These are phyloP conservation scores for Chloropsis hardwickii DNA, from an alignment of 2,113 vertebrate species.

Conservation along the genomic window DNA sequence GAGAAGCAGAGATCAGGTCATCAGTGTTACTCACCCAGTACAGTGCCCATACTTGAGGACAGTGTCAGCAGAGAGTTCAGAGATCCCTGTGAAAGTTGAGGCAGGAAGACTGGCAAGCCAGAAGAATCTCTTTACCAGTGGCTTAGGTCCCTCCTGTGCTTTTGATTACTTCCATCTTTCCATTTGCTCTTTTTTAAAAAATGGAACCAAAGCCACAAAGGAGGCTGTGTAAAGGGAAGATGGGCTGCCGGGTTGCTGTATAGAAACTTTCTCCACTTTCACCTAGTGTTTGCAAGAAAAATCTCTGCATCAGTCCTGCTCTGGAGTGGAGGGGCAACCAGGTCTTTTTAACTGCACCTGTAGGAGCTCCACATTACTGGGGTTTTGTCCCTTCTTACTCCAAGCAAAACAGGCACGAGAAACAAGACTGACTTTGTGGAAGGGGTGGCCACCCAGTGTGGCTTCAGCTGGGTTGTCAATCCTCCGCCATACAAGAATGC, in stretches of 20 bases:
- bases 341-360: neutral
- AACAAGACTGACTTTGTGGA: neutral
- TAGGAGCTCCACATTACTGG: neutral
- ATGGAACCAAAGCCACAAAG: neutral
- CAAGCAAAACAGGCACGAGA: neutral
- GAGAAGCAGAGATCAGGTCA: neutral
- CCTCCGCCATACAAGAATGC: neutral
- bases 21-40: neutral
- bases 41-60: neutral
- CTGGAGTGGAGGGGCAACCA: neutral
- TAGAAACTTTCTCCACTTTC: neutral
- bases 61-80: neutral
- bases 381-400: neutral
- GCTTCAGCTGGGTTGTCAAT: neutral
- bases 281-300: neutral
- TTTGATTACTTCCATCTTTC: neutral
- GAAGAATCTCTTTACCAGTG: neutral
- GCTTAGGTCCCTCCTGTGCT: neutral
- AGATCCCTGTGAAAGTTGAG: neutral
- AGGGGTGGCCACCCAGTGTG: neutral
- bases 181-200: neutral
- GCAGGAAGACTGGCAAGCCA: neutral
- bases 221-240: neutral
- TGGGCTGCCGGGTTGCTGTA: neutral
- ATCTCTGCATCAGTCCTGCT: neutral